Evolutionary conservation across 2,888 invertebrate species (phyloP).

Genomic region (Watsonalla binaria): DNA sequence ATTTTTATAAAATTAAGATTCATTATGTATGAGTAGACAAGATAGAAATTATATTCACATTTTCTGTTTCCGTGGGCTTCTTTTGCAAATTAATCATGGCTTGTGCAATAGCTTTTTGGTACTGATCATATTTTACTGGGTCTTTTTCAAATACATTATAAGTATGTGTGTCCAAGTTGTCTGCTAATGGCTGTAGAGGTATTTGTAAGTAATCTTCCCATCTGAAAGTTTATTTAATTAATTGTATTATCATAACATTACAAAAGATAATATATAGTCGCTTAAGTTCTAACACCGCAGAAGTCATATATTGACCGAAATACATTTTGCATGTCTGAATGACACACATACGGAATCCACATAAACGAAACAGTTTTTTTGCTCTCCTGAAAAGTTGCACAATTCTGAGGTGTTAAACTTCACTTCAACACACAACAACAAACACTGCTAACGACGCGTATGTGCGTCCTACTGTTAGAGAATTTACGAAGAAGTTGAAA

Average conservation of each 20-base stretch:
- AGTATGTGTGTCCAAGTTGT: conserved; percentile 96
- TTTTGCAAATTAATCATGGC: conserved; percentile 82
- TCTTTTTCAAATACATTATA: conserved; percentile 99
- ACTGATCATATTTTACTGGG: conserved; percentile 94
- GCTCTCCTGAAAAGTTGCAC: too few species aligned
- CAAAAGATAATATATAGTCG: conserved; percentile 1
- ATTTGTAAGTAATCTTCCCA: conserved; percentile 96
- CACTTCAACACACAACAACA: too few species aligned
- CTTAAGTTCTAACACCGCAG: background rate
- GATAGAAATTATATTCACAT: conserved; percentile 9
- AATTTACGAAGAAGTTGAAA: too few species aligned
- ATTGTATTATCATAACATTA: background rate
- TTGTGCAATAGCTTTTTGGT: conserved; percentile 87
- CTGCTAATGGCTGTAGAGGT: conserved; percentile 95
- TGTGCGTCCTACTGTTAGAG: too few species aligned
- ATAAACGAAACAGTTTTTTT: too few species aligned
- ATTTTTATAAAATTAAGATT: background rate
- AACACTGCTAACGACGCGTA: too few species aligned
- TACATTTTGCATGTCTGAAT: too few species aligned
- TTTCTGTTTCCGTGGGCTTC: conserved; percentile 20
- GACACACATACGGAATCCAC: too few species aligned
- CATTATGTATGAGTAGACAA: background rate
- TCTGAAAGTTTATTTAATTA: conserved; percentile 59
- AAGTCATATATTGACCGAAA: too few species aligned
- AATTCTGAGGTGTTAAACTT: too few species aligned